Evolutionary conservation across 2,113 vertebrate genomes (phyloP).

Genomic region (Spilogale gracilis): DNA sequence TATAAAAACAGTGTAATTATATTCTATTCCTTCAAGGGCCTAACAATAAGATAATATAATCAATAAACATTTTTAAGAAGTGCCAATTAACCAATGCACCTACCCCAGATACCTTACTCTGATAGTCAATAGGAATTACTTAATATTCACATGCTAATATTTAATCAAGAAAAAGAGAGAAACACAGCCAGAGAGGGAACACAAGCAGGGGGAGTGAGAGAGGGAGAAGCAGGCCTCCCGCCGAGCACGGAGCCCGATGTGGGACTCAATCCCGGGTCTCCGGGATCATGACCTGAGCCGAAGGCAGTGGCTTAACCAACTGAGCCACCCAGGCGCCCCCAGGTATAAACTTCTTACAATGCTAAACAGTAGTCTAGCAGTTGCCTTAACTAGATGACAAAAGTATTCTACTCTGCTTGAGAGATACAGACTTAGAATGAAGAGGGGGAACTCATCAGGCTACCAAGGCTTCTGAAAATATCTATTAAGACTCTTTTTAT

Average conservation of each 20-base stretch:
- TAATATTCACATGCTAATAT: slow-evolving; percentile 17
- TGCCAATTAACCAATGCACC: background rate
- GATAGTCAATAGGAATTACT: background rate
- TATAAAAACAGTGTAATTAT: slow-evolving; percentile 1
- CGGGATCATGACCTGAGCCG: too few species aligned
- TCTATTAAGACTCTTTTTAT: slow-evolving; percentile 18
- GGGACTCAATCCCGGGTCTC: too few species aligned
- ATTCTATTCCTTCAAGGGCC: slow-evolving; percentile 15
- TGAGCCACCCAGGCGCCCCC: too few species aligned
- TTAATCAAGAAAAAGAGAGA: slow-evolving; percentile 52
- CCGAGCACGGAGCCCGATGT: too few species aligned
- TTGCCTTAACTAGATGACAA: background rate
- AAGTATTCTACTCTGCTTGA: slow-evolving; percentile 32
- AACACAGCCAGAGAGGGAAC: too few species aligned
- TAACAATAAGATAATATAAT: slow-evolving; percentile 15
- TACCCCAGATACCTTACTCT: slow-evolving; percentile 6
- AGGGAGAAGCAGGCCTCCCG: too few species aligned
- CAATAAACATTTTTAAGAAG: background rate
- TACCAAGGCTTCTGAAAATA: slow-evolving; percentile 47
- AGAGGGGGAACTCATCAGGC: background rate
- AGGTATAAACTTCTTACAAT: background rate
- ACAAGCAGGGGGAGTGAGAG: too few species aligned
- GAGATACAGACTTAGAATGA: background rate
- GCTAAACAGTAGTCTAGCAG: background rate
- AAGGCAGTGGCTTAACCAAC: too few species aligned